These are phyloP conservation scores for Heliconius aoede DNA, from an alignment of 2,888 invertebrate species.

Conservation along the genomic window DNA sequence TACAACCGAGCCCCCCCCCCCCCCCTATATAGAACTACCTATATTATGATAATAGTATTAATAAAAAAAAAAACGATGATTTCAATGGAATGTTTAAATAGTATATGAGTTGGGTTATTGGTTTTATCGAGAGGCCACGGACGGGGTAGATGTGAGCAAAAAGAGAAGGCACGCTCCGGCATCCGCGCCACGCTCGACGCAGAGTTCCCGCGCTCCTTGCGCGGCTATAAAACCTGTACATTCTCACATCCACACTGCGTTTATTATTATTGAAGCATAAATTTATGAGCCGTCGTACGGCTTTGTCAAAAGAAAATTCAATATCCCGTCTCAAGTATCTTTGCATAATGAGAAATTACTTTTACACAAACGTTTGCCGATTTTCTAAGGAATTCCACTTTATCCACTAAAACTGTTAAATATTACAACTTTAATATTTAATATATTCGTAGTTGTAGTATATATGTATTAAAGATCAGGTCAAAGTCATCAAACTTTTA, in stretches of 20 bases:
- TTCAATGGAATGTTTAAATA: not conserved
- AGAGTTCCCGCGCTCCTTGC: slow-evolving; percentile 60
- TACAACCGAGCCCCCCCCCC: slow-evolving; percentile 44
- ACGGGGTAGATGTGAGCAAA: slow-evolving; percentile 57
- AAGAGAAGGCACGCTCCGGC: slow-evolving; percentile 62
- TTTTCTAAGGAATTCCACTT: not conserved
- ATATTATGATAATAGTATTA: slow-evolving; percentile 44
- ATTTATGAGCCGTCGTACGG: slow-evolving; percentile 72
- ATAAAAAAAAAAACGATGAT: slow-evolving; percentile 34
- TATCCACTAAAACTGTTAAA: not conserved
- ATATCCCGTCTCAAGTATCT: slow-evolving; percentile 37
- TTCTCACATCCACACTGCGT: slow-evolving; percentile 75
- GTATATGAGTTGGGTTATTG: slow-evolving; percentile 31
- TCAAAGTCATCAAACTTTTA: not conserved
- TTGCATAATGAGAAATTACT: slow-evolving; percentile 36
- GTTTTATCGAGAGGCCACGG: slow-evolving; percentile 40
- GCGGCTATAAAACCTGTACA: slow-evolving; percentile 71
- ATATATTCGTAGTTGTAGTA: not conserved
- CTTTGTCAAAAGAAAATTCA: slow-evolving; percentile 62
- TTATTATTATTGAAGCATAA: slow-evolving; percentile 80
- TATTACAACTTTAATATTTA: not conserved
- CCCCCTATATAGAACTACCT: slow-evolving; percentile 45
- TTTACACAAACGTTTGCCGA: slow-evolving; percentile 30
- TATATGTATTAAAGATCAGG: not conserved
- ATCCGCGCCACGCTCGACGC: slow-evolving; percentile 62